Evolutionary conservation across 2,888 invertebrate genomes (phyloP), one percentile per base, ranked within the genome.

Genomic region (Epirrhoe alternata): DNA sequence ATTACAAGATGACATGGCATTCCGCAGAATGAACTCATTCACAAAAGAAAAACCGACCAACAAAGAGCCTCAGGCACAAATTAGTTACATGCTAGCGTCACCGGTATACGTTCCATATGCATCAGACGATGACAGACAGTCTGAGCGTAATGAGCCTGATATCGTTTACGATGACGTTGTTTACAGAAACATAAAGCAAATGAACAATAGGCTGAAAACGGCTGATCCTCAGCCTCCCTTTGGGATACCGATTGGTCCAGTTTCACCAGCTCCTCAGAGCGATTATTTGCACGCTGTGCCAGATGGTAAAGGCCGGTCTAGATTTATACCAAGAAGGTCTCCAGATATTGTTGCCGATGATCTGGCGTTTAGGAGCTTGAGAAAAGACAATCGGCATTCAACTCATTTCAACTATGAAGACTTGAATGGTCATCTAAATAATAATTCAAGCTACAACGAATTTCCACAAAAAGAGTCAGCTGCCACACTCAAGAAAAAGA

Each of bases 341-440:
- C 98, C 98, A 0, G 97, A 98, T 85, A 88, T 97, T 30, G 96
- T 98, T 0, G 96, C 96, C 73, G 98, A 98, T 84, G 98, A 98
- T 89, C 90, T 98, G 81, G 98, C 98, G 0, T 98, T 96, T 80
- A 94, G 98, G 76, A 96, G 95, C 77, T 90, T 98, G 60, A 94
- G 98, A 16, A 98, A 98, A 87, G 98, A 98, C 88, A 92, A 94
- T 63, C 94, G 94, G 74, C 94, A 95, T 85, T 94, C 94, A 60
- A 88, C 94, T 6, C 84, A 94, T 24, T 92, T 91, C 53, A 88
- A 90, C 66, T 88, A 86, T 50, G 90, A 92, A 51, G 94, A 94
- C 30, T 93, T 92, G 74, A 89, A 84, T 73, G 89, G 87, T 52
- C 86, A 92, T 71, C 85, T 92, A 50, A 93, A 94, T 76, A 94